Evolutionary conservation across 2,113 vertebrate genomes (phyloP), one percentile per base, ranked within the genome.

Genomic region (Vireo altiloquus): DNA sequence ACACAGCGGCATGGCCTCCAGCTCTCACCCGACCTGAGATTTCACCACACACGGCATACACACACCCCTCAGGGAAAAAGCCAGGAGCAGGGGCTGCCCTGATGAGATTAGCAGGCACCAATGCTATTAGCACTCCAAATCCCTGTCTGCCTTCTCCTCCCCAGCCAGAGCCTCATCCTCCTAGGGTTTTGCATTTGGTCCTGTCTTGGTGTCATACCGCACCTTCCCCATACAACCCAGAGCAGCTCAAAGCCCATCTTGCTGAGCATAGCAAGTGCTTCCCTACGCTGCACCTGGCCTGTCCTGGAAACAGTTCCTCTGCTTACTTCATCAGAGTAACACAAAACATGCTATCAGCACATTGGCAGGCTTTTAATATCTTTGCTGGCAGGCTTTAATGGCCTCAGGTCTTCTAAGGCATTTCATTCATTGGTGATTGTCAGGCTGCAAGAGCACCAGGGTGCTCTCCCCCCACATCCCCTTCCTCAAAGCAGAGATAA

Each of bases 401-500:
- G 68, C 77, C 71, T 92, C 5, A 15, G 20, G 66, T 79, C 64
- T 95, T 80, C 49, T 44, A 57, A 83, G 30, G 64, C 61, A 65
- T 87, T 82, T 87, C 54, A 87, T 83, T 93, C 87, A 77, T 50
- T 57, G 35, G 63, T 11, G 30, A 82, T 59, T 5, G 11, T 46
- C 44, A 66, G 85, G 52, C 70, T 72, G 37, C 2, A 3, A 31
- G 60, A 72, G 72, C 83, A 89, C 53, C 5, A 1, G 66, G 70
- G 75, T 59, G 53, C 52, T 85, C 57, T 68, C 40, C 50, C 50
- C 44, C 35, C 27, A 11, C 63, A 57, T 23, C 44, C n/a, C 28
- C 57, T 54, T 79, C 44, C 89, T 90, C 76, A 82, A 66, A 84
- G 79, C 74, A 64, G 72, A 93, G 86, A 95, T 88, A 85, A 96